phyloP scores from a whole-genome alignment of 2,797 vertebrate genomes.

The Picus viridis region DNA sequence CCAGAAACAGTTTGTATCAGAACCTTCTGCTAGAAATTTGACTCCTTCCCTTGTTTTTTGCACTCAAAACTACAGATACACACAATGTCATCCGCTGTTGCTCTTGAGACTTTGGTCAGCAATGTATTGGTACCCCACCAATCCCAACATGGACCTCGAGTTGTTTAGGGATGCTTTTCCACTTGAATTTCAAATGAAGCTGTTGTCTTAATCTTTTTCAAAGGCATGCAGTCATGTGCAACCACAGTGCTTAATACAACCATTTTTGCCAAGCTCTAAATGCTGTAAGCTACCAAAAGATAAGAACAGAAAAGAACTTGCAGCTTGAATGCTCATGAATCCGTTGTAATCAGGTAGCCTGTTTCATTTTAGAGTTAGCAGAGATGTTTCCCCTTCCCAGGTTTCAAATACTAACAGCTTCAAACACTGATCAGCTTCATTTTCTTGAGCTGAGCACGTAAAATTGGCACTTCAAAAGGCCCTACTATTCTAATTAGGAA shows the following conservation, averaged over 20 bases:
- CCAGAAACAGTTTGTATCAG: constrained; percentile 47
- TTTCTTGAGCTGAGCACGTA: not conserved
- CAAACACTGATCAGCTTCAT: not conserved
- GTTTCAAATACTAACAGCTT: not conserved
- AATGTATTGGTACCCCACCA: not conserved
- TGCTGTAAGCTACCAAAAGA: not conserved
- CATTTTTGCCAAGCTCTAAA: constrained; percentile 52
- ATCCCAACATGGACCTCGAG: not conserved
- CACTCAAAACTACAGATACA: constrained; percentile 24
- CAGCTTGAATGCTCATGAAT: not conserved
- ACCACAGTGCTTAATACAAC: constrained; percentile 46
- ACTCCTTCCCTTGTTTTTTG: constrained; percentile 36
- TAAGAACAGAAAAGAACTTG: not conserved
- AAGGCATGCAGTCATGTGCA: constrained; percentile 63
- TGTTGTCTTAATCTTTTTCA: not conserved
- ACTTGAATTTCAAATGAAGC: constrained; percentile 56
- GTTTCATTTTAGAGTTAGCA: not conserved
- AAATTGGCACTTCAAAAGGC: constrained; percentile 8
- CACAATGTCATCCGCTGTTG: constrained; percentile 11
- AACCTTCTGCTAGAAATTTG: constrained; percentile 42
- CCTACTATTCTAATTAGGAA: not conserved
- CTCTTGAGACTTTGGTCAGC: constrained; percentile 48
- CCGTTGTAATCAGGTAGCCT: not conserved
- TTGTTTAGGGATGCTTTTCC: constrained; percentile 2
- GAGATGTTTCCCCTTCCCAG: not conserved